Conservation (phyloP, 2,113 vertebrate genomes). For the Podarcis cretensis region DNA sequence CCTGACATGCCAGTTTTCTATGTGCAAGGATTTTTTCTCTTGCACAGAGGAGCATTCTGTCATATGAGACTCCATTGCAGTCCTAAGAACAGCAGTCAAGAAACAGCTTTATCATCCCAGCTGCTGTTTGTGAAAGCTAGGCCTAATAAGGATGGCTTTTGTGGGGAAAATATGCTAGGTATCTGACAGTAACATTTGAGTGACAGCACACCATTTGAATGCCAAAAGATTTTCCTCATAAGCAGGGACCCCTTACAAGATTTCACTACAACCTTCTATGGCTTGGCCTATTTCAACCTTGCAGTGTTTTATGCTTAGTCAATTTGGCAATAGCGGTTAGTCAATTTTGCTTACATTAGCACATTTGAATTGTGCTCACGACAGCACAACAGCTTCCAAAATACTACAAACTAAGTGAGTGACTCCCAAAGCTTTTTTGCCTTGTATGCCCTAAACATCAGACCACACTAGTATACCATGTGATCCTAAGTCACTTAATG, state of each 20-base stretch:
- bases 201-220: neutral
- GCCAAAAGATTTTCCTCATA: neutral
- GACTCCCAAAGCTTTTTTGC: neutral
- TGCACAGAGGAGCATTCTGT: neutral
- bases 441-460: neutral
- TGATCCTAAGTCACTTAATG: neutral
- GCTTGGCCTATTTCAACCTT: slow-evolving; percentile 33
- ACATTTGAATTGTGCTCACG: neutral
- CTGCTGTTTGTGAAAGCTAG: neutral
- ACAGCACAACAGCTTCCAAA: neutral
- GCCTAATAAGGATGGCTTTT: neutral
- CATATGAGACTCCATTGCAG: neutral
- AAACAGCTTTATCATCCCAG: neutral
- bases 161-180: neutral
- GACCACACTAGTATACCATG: neutral
- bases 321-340: neutral
- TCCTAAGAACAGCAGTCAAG: neutral
- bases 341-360: slow-evolving; percentile 3
- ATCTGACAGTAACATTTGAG: neutral
- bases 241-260: neutral
- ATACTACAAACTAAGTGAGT: neutral
- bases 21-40: neutral
- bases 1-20: neutral
- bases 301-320: slow-evolving; percentile 18
- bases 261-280: neutral